Evolutionary conservation across 2,113 vertebrate species (phyloP).

Genomic region (Caretta caretta): DNA sequence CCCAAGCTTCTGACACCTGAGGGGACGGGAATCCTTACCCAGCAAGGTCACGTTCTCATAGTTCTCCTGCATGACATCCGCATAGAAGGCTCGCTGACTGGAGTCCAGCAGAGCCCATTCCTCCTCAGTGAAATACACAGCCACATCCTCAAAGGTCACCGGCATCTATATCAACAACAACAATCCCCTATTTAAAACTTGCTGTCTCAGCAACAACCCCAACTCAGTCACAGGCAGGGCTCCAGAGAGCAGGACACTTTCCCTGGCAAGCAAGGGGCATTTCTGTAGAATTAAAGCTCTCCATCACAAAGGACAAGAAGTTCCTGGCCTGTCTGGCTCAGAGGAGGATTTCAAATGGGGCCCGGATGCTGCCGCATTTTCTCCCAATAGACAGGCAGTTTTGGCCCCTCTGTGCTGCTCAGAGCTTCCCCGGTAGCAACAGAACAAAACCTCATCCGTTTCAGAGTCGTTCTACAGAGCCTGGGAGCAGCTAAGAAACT

Average conservation of each 20-base stretch:
- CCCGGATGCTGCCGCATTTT: background rate
- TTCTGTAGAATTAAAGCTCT: background rate
- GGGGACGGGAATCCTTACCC: background rate
- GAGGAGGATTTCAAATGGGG: too few species aligned
- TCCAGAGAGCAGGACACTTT: background rate
- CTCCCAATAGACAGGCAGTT: background rate
- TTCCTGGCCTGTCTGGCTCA: background rate
- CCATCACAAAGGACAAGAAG: background rate
- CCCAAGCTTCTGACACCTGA: background rate
- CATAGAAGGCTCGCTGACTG: background rate
- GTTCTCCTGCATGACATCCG: background rate
- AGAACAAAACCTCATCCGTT: background rate
- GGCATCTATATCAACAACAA: background rate
- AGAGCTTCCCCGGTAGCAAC: too few species aligned
- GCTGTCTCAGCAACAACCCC: background rate
- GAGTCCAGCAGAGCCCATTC: background rate
- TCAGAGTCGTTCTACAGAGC: background rate
- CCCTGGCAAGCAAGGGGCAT: background rate
- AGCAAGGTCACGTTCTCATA: background rate
- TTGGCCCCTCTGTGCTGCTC: background rate
- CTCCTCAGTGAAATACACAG: background rate
- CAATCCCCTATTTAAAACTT: background rate
- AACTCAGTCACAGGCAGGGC: background rate
- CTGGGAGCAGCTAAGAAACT: background rate
- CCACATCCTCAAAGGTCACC: background rate